Evolutionary conservation across 1,140 invertebrate genomes (phyloP).

Genomic region (Lepidurus apus): DNA sequence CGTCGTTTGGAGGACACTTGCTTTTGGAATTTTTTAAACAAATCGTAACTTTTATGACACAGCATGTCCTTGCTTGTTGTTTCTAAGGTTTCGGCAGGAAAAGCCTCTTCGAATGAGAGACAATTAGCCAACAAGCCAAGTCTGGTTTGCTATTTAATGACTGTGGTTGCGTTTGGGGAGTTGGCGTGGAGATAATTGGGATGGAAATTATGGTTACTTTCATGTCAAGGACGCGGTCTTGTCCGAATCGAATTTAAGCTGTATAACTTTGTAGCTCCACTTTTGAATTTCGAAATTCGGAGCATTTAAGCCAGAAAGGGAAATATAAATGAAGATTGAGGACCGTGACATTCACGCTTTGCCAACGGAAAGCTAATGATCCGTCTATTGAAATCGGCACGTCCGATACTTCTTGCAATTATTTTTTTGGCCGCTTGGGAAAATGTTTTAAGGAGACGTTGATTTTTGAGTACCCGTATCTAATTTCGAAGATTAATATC

Average conservation of each 20-base stretch:
- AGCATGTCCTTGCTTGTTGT: neutral
- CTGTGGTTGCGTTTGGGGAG: conserved; percentile 17
- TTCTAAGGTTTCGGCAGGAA: neutral
- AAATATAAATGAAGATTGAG: neutral
- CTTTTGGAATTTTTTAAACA: neutral
- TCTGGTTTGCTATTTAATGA: conserved; percentile 2
- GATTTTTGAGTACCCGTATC: neutral
- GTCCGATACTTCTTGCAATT: neutral
- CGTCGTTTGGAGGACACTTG: conserved; percentile 1
- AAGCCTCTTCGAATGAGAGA: neutral
- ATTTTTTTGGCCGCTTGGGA: neutral
- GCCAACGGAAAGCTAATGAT: neutral
- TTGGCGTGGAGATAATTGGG: conserved; percentile 4
- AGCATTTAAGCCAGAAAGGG: neutral
- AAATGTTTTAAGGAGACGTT: neutral
- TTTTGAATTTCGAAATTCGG: neutral
- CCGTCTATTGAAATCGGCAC: neutral
- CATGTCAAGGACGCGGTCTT: neutral
- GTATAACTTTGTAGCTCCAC: neutral
- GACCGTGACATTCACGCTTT: neutral
- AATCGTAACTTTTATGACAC: neutral
- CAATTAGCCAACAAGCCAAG: conserved; percentile 11
- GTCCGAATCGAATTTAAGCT: neutral
- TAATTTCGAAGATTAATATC: neutral
- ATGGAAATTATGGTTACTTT: neutral